These are phyloP conservation scores for Monochamus saltuarius DNA, from an alignment of 1,140 invertebrate species.

Conservation along the genomic window DNA sequence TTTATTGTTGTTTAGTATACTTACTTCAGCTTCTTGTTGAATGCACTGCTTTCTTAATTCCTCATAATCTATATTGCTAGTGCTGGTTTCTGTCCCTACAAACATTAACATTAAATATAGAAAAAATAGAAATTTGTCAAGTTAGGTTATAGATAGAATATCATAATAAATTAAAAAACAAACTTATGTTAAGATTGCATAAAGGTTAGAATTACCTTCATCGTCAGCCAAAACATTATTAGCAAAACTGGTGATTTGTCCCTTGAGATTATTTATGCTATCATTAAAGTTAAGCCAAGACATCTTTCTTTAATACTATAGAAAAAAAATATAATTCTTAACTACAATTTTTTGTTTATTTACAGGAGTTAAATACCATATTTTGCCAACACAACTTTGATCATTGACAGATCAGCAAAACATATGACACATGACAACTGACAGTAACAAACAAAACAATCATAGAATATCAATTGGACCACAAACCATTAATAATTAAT, in stretches of 20 bases:
- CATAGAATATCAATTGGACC: no score
- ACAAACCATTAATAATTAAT: no score
- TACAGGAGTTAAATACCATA: neutral
- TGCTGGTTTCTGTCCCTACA: constrained; percentile 1
- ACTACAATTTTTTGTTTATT: constrained; percentile 4
- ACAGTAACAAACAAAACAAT: no score
- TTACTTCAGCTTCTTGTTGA: constrained; percentile 19
- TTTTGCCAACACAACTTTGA: constrained; percentile 25
- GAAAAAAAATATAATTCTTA: constrained; percentile 8
- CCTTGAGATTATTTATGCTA: constrained; percentile 71
- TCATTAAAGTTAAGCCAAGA: constrained; percentile 75
- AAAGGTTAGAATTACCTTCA: constrained; percentile 48
- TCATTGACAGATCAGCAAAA: neutral
- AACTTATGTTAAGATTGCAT: constrained; percentile 10
- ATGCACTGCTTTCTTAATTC: constrained; percentile 16
- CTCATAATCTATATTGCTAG: neutral
- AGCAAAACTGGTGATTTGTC: constrained; percentile 73
- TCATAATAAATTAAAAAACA: constrained; percentile 12
- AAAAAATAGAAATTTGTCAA: constrained; percentile 9
- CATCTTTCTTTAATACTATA: constrained; percentile 12
- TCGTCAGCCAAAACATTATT: constrained; percentile 69
- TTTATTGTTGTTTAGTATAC: neutral
- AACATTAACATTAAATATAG: constrained; percentile 15
- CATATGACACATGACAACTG: no score
- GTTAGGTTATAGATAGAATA: constrained; percentile 2